phyloP scores from a whole-genome alignment of 2,888 invertebrate species.

The Reticulitermes lucifugus region DNA sequence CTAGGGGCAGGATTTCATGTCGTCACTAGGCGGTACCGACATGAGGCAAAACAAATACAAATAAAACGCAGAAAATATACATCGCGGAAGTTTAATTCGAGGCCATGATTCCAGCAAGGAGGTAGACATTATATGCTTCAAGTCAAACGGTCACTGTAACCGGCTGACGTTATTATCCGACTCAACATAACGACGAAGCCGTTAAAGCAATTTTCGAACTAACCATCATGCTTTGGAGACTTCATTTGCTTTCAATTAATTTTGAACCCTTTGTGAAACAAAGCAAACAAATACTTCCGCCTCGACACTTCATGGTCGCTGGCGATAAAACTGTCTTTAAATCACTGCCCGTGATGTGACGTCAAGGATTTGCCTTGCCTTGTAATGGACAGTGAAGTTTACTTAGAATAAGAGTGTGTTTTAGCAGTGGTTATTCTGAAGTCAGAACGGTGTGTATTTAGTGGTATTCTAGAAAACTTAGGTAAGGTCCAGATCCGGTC shows the following conservation, averaged over 20 bases:
- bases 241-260: conserved; percentile 28
- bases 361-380: neutral
- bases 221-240: neutral
- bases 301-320: neutral
- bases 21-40: no score
- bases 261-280: neutral
- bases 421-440: neutral
- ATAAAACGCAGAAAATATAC: no score
- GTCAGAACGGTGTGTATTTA: neutral
- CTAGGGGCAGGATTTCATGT: no score
- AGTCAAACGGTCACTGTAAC: no score
- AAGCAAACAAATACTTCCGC: neutral
- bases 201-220: neutral
- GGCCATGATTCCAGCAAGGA: no score
- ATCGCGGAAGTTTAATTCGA: no score
- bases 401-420: neutral
- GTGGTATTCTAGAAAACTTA: no score
- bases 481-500: no score
- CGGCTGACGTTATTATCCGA: no score
- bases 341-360: neutral
- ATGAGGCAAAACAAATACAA: no score
- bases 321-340: neutral
- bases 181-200: neutral
- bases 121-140: no score
- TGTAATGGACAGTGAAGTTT: neutral